Base-by-base conservation (phyloP, 2,888 invertebrate genomes). In the Rhagium mordax region DNA sequence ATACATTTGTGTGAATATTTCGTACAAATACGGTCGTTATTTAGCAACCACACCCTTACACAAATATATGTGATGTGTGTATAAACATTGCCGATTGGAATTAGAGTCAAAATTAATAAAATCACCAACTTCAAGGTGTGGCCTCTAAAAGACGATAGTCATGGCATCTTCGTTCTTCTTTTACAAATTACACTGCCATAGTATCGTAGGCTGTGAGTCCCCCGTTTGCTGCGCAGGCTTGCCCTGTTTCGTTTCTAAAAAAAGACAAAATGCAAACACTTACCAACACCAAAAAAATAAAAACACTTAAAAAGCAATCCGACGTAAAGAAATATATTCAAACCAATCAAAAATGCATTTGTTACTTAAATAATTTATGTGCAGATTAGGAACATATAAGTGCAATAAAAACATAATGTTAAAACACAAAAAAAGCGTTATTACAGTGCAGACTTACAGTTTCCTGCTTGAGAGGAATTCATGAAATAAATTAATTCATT, bases 171-270 rank as follows among this genome's bases (percentile, higher is more conserved):
- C 60, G 48, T 62, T 69, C 70, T 60, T 49, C 55, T 16, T 88
- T 94, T 95, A 96, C 93, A 96, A 92, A 92, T 96, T 96, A 96
- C 95, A 96, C 96, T 96, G 96, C 96, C 96, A 96, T 95, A 95
- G 96, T 96, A 96, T 96, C 96, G 95, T 96, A 96, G 95, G 96
- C 94, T 95, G 96, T 95, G 95, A 96, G 94, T 94, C 96, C 95
- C 91, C 93, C 91, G 92, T 92, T 93, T 93, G 94, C 93, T 81
- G 89, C 89, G 89, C 92, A 92, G 93, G 92, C 81, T 93, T 92
- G 92, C 93, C 91, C 92, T 92, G 95, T 94, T 95, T 96, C 96
- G 94, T 96, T 96, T 96, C 96, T 96, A 90, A 79, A 90, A 88
- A 82, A 81, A 76, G 66, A 60, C 49, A 70, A 27, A 66, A 49